Evolutionary conservation across 2,797 vertebrate genomes (phyloP), one percentile per base, ranked within the genome.

Genomic region (Xiphophorus birchmanni): DNA sequence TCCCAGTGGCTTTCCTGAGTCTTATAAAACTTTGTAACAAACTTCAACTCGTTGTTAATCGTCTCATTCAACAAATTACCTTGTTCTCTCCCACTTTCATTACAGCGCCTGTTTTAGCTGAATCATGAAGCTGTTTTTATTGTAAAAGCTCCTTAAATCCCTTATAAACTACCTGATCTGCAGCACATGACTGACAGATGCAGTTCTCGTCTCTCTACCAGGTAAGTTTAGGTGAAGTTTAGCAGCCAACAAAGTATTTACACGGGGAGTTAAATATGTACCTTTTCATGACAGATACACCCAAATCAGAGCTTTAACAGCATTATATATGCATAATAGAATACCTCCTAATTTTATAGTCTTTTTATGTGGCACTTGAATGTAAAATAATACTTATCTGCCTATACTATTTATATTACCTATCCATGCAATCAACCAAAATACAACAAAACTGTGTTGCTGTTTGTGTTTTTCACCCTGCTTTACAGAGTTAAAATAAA

Each of bases 371-470:
- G 2, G 12, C 44, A 73, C 69, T 47, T 47, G 26, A 7, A n/a
- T 44, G 21, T 73, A 73, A 72, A 73, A 73, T 17, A 3, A 13
- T 29, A 32, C 12, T 47, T 18, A 72, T 45, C 69, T 45, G 35
- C 11, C 65, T 9, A 3, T 71, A 15, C 40, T 44, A 44, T 44
- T 40, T 71, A 29, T 73, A 32, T 47, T 32, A n/a, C 42, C 58
- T 74, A 73, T 82, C 50, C 26, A 44, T 63, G 56, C 77, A 90
- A 80, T 92, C 89, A 89, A 83, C 85, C 63, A 73, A 56, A 86
- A 82, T 37, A 71, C 29, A 65, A 47, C 76, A 74, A 82, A 73
- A 75, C 83, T 87, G 50, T 1, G 50, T 52, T 52, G 21, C 50
- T 52, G 79, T 81, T 88, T 82, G 74, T 88, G 78, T 85, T 89